phyloP scores from a whole-genome alignment of 2,888 invertebrate species.

The Agriopis marginaria region DNA sequence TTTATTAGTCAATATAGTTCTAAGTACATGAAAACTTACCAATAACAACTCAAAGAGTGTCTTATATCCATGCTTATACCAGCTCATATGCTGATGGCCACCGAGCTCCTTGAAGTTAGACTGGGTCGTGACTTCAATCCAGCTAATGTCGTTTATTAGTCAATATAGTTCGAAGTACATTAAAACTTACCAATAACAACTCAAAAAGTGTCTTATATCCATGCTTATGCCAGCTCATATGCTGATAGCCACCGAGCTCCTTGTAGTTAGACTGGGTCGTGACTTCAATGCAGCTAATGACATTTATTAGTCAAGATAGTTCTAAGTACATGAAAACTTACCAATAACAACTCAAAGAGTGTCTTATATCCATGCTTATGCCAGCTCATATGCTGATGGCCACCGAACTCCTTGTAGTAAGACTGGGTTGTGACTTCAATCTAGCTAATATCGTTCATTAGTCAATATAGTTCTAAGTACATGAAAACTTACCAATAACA shows the following conservation, averaged over 20 bases:
- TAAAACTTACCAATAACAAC: constrained; percentile 29
- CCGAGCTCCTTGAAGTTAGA: constrained; percentile 55
- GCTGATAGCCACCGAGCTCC: constrained; percentile 57
- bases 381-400: constrained; percentile 64
- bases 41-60: constrained; percentile 36
- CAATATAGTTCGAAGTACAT: no score
- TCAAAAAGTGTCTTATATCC: constrained; percentile 56
- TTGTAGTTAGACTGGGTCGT: constrained; percentile 55
- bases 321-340: constrained; percentile 10
- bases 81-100: constrained; percentile 61
- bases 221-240: constrained; percentile 63
- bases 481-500: constrained; percentile 31
- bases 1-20: no score
- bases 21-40: constrained; percentile 28
- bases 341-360: constrained; percentile 33
- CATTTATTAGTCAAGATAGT: no score
- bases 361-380: constrained; percentile 59
- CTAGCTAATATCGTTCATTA: constrained; percentile 50
- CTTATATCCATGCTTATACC: constrained; percentile 65
- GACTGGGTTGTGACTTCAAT: constrained; percentile 60
- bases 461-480: no score
- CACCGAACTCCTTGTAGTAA: constrained; percentile 55
- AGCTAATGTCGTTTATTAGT: no score
- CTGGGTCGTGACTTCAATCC: constrained; percentile 63
- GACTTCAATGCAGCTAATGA: constrained; percentile 61